A percentile compares a stretch with the other conserved stretches of the same genome.
Evolutionary conservation across 2,888 invertebrate species (phyloP).

Genomic region (Tetropium fuscum): DNA sequence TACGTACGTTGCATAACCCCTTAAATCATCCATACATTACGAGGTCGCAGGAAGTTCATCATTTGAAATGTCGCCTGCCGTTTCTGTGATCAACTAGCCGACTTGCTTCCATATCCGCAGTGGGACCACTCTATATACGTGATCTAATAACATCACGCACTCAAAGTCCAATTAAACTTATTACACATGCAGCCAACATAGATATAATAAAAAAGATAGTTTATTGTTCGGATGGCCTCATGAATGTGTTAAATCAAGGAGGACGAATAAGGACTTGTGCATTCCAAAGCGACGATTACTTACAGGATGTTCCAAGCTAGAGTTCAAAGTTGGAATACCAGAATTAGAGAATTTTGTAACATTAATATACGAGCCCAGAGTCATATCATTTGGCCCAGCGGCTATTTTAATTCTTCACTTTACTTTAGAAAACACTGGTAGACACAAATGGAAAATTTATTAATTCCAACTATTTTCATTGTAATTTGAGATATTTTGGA

Average conservation of each 20-base stretch:
- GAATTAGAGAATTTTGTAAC: no score
- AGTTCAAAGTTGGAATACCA: no score
- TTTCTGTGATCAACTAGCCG: constrained; percentile 47
- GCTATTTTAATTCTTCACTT: no score
- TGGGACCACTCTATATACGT: constrained; percentile 37
- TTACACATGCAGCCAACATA: constrained; percentile 22
- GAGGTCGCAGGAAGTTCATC: constrained; percentile 45
- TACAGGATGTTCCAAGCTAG: no score
- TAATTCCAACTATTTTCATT: no score
- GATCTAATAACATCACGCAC: constrained; percentile 35
- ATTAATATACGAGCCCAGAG: no score
- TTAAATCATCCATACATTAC: constrained; percentile 16
- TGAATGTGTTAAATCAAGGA: constrained; percentile 7
- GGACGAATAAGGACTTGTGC: constrained; percentile 8
- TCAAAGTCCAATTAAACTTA: constrained; percentile 28
- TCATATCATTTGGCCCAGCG: no score
- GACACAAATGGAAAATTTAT: no score
- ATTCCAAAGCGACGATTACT: no score
- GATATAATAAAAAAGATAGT: constrained; percentile 17
- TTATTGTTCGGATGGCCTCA: constrained; percentile 7
- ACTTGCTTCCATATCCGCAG: constrained; percentile 51
- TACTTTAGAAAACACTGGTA: no score
- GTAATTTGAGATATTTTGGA: no score
- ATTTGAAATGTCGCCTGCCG: constrained; percentile 50
- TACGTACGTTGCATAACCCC: constrained; percentile 14